These are phyloP conservation scores for Hydractinia symbiolongicarpus DNA, from an alignment of 30 jellyfish, hydroid and myxozoan genomes.

Conservation along the genomic window DNA sequence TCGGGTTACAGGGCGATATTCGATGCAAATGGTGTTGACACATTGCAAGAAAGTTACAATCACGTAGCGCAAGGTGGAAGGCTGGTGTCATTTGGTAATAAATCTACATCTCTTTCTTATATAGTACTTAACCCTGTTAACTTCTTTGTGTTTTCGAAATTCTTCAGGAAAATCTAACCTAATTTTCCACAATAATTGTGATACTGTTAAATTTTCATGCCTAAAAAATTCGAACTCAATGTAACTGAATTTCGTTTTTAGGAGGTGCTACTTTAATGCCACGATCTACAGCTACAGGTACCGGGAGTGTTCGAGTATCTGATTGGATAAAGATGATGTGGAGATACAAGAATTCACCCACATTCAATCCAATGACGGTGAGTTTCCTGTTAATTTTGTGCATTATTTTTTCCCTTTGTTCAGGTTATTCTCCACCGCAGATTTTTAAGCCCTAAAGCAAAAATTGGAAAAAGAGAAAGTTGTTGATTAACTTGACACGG, in stretches of 20 bases:
- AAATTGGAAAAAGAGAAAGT: too few relatives aligned
- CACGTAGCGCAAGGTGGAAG: constrained; percentile 75
- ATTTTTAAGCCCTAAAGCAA: too few relatives aligned
- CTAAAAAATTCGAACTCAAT: too few relatives aligned
- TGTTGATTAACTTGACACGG: too few relatives aligned
- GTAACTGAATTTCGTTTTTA: neutral
- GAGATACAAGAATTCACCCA: constrained; percentile 49
- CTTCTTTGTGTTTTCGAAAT: too few relatives aligned
- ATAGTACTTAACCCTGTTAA: too few relatives aligned
- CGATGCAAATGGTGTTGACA: constrained; percentile 91
- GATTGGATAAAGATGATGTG: constrained; percentile 65
- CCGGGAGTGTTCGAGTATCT: constrained; percentile 33
- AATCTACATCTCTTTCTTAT: neutral
- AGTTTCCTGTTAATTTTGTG: neutral
- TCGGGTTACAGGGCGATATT: constrained; percentile 63
- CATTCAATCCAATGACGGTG: constrained; percentile 73
- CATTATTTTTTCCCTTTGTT: too few relatives aligned
- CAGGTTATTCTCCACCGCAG: too few relatives aligned
- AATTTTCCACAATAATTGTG: too few relatives aligned
- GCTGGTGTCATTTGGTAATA: constrained; percentile 69
- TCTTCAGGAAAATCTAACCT: too few relatives aligned
- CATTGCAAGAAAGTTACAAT: constrained; percentile 53
- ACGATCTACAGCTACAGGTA: constrained; percentile 52
- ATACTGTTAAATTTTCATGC: too few relatives aligned
- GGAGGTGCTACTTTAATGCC: constrained; percentile 81